Evolutionary conservation across 53 echinoderm and acorn worm species (phyloP).

Genomic region (Temnopleurus reevesii): DNA sequence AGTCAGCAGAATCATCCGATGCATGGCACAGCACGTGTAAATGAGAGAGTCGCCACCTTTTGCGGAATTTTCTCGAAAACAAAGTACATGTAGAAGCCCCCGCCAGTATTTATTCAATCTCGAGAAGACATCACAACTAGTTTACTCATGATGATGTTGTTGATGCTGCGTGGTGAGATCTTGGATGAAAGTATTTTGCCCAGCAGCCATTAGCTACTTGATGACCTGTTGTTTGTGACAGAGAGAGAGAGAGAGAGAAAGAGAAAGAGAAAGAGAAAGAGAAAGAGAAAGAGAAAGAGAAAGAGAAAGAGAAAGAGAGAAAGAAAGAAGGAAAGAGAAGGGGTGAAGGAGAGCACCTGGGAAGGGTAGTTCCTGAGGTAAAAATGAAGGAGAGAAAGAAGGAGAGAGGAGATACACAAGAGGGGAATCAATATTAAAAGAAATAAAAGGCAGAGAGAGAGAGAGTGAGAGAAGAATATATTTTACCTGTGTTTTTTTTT

Average conservation of each 20-base stretch:
- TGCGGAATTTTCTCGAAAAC: no score
- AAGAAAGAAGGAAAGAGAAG: background rate
- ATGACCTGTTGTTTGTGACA: conserved; percentile 32
- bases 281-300: background rate
- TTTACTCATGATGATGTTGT: conserved; percentile 14
- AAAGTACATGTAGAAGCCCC: background rate
- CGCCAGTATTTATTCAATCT: background rate
- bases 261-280: background rate
- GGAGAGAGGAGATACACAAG: no score
- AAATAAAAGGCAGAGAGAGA: no score
- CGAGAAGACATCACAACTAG: background rate
- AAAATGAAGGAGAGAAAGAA: background rate
- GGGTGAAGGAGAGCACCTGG: background rate
- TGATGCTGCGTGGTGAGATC: background rate
- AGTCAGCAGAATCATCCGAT: no score
- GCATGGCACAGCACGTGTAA: no score
- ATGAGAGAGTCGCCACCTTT: no score
- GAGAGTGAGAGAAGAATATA: no score
- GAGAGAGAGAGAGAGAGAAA: background rate
- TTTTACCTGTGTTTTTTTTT: no score
- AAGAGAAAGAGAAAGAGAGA: background rate
- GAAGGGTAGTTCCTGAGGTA: background rate
- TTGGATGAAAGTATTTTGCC: conserved; percentile 19
- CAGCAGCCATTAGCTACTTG: background rate
- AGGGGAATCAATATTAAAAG: background rate